Base-by-base conservation (phyloP, 2,888 invertebrate genomes). In the Andrena bucephala region DNA sequence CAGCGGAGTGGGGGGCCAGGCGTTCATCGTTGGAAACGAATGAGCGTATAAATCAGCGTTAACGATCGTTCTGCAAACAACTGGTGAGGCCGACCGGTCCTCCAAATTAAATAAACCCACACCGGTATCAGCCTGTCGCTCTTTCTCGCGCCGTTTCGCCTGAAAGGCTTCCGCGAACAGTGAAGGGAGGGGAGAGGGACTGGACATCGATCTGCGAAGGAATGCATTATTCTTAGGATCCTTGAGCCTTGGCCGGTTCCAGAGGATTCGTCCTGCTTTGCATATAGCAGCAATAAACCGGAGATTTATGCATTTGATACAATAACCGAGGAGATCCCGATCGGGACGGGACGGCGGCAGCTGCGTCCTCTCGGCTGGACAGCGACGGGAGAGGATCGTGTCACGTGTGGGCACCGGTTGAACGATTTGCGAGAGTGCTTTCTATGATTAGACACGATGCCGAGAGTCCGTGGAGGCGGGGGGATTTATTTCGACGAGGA, bases 201-300 rank as follows among this genome's bases (percentile, higher is more conserved):
- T 20, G 24, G 20, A 72, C 87, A 79, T 87, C 85, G 77, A 77
- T 87, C 85, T 80, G 74, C 63, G 63, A 67, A 62, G 76, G 77
- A 73, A 82, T 75, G 77, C 80, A 83, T 87, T 87, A 85, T 83
- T 87, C 85, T 85, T 80, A 54, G 71, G 69, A 67, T 79, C 74
- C 73, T 62, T 59, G 67, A 33, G 63, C 29, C 72, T 54, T 54
- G 62, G 60, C 63, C 71, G 66, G 71, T 73, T 77, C 5, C 48
- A 68, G 59, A 67, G 84, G 88, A 84, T 85, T 85, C 85, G 68
- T 65, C 76, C 89, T 88, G 83, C 81, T 91, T 92, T 90, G 92
- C 92, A 90, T 90, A 91, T 87, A 90, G 86, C 90, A 85, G 88
- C 91, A 89, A 90, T 90, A 90, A 90, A 90, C 85, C 75, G 77